These are phyloP conservation scores for Sarcophaga subvicina DNA, from an alignment of 2,888 invertebrate genomes.

Conservation along the genomic window DNA sequence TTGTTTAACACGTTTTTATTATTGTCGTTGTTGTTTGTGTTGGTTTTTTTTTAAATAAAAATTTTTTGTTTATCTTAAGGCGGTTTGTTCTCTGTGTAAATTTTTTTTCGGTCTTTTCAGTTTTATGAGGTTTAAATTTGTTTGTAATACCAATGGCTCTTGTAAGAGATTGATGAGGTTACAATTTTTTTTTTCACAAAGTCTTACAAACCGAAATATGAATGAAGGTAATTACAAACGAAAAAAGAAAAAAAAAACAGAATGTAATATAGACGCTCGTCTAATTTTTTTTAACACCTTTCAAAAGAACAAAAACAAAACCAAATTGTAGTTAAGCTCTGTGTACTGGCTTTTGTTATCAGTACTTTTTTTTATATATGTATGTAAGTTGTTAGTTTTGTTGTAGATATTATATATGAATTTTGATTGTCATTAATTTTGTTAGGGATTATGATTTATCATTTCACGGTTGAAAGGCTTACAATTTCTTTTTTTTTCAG, in stretches of 20 bases:
- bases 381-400: neutral
- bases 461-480: conserved; percentile 42
- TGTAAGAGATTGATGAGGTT: conserved; percentile 47
- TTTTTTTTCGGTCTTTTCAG: neutral
- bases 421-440: conserved; percentile 59
- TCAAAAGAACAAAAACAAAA: neutral
- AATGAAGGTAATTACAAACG: neutral
- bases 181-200: conserved; percentile 1
- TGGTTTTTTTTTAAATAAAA: neutral
- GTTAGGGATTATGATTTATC: conserved; percentile 59
- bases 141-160: conserved; percentile 28
- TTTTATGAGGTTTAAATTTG: conserved; percentile 37
- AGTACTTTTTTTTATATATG: neutral
- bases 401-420: conserved; percentile 9
- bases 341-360: neutral
- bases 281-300: conserved; percentile 12
- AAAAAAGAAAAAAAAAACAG: neutral
- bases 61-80: conserved; percentile 32
- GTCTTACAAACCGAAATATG: neutral
- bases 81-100: neutral
- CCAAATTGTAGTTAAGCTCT: neutral
- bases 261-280: conserved; percentile 1
- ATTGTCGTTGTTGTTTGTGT: neutral
- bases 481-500: conserved; percentile 2
- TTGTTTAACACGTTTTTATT: conserved; percentile 8